A percentile compares a stretch with the other conserved stretches of the same genome.
Conservation (phyloP, 2,888 invertebrate genomes). For the Erannis defoliaria region DNA sequence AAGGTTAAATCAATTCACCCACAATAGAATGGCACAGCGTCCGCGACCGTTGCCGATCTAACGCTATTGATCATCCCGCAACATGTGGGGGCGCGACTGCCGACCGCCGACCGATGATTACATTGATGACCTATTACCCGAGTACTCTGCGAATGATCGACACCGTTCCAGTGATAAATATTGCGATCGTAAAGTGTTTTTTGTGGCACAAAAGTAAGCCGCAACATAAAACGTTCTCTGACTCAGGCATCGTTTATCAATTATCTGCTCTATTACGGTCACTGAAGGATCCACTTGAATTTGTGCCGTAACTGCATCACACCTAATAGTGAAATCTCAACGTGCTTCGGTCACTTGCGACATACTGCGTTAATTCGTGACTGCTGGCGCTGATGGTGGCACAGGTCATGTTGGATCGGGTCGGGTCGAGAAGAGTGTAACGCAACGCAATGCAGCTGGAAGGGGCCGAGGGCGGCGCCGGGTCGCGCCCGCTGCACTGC, state of each 20-base stretch:
- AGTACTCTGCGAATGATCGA: not conserved
- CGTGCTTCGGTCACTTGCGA: too few relatives aligned
- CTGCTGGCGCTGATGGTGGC: too few relatives aligned
- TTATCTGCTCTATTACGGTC: not conserved
- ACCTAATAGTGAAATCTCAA: too few relatives aligned
- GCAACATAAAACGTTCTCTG: not conserved
- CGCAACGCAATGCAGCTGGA: slow-evolving; percentile 58
- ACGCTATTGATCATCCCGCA: slow-evolving; percentile 39
- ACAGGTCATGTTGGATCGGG: too few relatives aligned
- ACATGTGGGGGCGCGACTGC: slow-evolving; percentile 20
- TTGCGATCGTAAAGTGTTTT: not conserved
- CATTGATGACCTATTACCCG: slow-evolving; percentile 28
- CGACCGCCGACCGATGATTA: slow-evolving; percentile 12
- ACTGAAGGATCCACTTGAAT: not conserved
- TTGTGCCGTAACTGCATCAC: not conserved
- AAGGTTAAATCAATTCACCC: slow-evolving; percentile 45
- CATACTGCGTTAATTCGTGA: slow-evolving; percentile 10
- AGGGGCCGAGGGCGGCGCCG: slow-evolving; percentile 61
- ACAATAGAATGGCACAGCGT: slow-evolving; percentile 33
- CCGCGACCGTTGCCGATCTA: slow-evolving; percentile 8
- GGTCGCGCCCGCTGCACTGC: slow-evolving; percentile 67
- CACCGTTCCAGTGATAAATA: not conserved
- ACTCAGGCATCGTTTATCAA: not conserved
- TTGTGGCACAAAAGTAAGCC: not conserved
- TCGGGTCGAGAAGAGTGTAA: slow-evolving; percentile 42